Conservation (phyloP, 2,888 invertebrate species). For the Osmoderma eremita region DNA sequence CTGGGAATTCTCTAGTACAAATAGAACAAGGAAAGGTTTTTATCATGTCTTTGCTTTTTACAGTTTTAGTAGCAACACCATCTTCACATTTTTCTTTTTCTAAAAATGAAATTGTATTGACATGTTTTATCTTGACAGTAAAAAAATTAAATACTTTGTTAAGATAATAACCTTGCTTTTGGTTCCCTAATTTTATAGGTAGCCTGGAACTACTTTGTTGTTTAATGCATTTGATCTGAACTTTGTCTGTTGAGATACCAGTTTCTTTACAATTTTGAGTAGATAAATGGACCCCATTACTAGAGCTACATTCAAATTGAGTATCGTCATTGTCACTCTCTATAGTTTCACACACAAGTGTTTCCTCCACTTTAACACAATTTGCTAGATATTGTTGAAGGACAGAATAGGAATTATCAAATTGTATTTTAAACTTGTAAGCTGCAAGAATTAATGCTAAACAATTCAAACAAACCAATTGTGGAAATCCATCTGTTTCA, state of each 20-base stretch:
- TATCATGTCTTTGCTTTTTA: slow-evolving; percentile 21
- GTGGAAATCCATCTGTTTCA: slow-evolving; percentile 46
- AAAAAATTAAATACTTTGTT: neutral
- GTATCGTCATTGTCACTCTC: slow-evolving; percentile 40
- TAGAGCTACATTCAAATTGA: slow-evolving; percentile 42
- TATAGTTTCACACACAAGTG: slow-evolving; percentile 40
- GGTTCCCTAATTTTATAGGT: slow-evolving; percentile 40
- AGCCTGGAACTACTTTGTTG: slow-evolving; percentile 11
- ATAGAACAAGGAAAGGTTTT: slow-evolving; percentile 53
- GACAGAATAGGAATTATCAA: slow-evolving; percentile 49
- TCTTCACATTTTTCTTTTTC: slow-evolving; percentile 11
- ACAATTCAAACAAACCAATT: slow-evolving; percentile 50
- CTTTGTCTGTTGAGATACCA: slow-evolving; percentile 39
- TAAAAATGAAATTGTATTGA: slow-evolving; percentile 3
- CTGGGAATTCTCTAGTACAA: slow-evolving; percentile 53
- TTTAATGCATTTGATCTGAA: slow-evolving; percentile 27
- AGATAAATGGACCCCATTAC: slow-evolving; percentile 37
- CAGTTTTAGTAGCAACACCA: slow-evolving; percentile 7
- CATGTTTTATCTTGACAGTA: neutral
- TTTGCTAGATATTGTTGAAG: slow-evolving; percentile 48
- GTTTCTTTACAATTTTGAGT: slow-evolving; percentile 42
- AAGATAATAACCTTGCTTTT: slow-evolving; percentile 20
- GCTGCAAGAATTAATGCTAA: slow-evolving; percentile 48
- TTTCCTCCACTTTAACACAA: slow-evolving; percentile 44
- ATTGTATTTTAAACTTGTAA: slow-evolving; percentile 51